phyloP scores from a whole-genome alignment of 35 echinoderm and acorn worm genomes.

The Anneissia japonica region DNA sequence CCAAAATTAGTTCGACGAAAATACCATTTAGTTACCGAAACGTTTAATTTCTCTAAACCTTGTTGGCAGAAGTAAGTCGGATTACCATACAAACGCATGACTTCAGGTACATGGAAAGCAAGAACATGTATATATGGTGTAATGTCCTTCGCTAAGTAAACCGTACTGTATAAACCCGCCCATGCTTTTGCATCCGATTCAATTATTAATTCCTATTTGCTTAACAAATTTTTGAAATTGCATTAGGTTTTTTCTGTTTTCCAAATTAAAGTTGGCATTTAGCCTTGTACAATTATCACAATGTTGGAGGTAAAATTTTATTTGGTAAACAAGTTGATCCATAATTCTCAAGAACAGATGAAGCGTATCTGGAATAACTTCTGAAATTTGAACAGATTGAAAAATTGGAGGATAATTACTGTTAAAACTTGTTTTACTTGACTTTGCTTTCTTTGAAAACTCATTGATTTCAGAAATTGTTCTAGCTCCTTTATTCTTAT shows the following conservation, averaged over 20 bases:
- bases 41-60: slow-evolving; percentile 55
- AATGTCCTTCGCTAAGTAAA: slow-evolving; percentile 32
- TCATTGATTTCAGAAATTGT: slow-evolving; percentile 46
- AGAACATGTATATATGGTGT: slow-evolving; percentile 67
- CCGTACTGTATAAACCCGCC: not conserved
- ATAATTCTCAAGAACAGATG: slow-evolving; percentile 25
- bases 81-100: slow-evolving; percentile 45
- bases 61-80: slow-evolving; percentile 39
- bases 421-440: slow-evolving; percentile 45
- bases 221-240: slow-evolving; percentile 30
- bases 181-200: not conserved
- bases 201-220: slow-evolving; percentile 20
- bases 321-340: slow-evolving; percentile 22
- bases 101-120: slow-evolving; percentile 42
- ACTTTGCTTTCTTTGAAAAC: slow-evolving; percentile 44
- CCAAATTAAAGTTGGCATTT: slow-evolving; percentile 13
- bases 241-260: slow-evolving; percentile 29
- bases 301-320: slow-evolving; percentile 29
- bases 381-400: slow-evolving; percentile 35
- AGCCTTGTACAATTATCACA: slow-evolving; percentile 10
- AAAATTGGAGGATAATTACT: slow-evolving; percentile 32
- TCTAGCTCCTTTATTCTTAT: slow-evolving; percentile 32
- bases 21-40: slow-evolving; percentile 51
- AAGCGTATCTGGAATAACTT: not conserved
- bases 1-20: slow-evolving; percentile 30